Percentiles rank a stretch among this genome's conserved stretches.
Evolutionary conservation across 2,797 vertebrate genomes (phyloP).

Genomic region (Danionella dracula): DNA sequence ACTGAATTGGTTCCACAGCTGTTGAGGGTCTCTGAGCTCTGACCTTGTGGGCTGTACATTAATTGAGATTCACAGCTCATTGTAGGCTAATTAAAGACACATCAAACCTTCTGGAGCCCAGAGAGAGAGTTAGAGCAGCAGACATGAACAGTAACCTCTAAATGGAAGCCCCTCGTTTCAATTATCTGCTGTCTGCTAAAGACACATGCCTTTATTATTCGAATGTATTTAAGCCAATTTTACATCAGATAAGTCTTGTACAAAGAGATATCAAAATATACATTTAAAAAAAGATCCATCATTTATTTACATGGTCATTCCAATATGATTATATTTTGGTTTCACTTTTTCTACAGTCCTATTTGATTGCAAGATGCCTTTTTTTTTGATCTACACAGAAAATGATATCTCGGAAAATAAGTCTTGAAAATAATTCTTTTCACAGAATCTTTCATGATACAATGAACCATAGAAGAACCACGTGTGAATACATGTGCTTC

Average conservation of each 20-base stretch:
- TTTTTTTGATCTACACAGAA: too few species aligned
- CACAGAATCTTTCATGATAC: too few species aligned
- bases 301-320: too few species aligned
- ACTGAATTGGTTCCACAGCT: not conserved
- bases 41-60: conserved; percentile 53
- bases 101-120: conserved; percentile 35
- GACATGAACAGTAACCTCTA: conserved; percentile 49
- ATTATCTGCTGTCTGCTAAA: conserved; percentile 42
- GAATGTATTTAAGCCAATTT: conserved; percentile 14
- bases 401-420: too few species aligned
- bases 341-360: too few species aligned
- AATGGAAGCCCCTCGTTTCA: conserved; percentile 31
- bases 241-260: not conserved
- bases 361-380: too few species aligned
- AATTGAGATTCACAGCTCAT: conserved; percentile 58
- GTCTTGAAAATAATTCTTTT: too few species aligned
- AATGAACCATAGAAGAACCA: too few species aligned
- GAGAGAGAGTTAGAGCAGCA: conserved; percentile 11
- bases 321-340: too few species aligned
- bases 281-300: too few species aligned
- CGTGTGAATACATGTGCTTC: too few species aligned
- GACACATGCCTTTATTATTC: conserved; percentile 18
- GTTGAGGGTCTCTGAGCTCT: conserved; percentile 14
- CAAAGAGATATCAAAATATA: too few species aligned
- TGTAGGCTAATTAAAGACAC: conserved; percentile 57